Evolutionary conservation across 2,797 vertebrate genomes (phyloP), one percentile per base, ranked within the genome.

Genomic region (Austrolebias charrua): DNA sequence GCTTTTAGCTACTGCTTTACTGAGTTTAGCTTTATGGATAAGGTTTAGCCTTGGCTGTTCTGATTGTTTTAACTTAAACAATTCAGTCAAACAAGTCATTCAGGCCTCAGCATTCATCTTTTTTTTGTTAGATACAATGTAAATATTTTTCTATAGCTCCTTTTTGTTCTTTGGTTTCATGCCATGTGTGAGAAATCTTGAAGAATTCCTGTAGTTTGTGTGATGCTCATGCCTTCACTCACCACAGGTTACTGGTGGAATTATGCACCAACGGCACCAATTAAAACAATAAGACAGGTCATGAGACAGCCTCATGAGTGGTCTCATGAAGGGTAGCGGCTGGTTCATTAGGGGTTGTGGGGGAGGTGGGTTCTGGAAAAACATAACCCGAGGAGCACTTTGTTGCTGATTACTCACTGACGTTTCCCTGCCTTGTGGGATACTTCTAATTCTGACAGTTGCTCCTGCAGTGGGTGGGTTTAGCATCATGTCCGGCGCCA

Each of bases 381-480:
- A 78, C 75, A 71, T 71, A 64, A 83, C 88, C 83, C 57, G 40
- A 70, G 80, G 86, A 84, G 64, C 67, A 69, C 65, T 85, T 85
- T 86, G 76, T 78, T 49, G 66, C 87, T 83, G 85, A 89, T 92
- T 89, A 81, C 75, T 88, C 87, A 86, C 82, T 92, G 83, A 86
- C 79, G 58, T 88, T 86, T 83, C 31, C 69, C 61, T 76, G 80
- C 86, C 83, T 86, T 69, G 79, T 86, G 82, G 83, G 80, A 67
- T 43, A 40, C 67, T 83, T 83, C 82, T 89, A 87, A 88, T 88
- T 82, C 79, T 81, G 86, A 86, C 85, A 81, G 79, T 80, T 44
- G 71, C 75, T 84, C 73, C 80, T 61, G 51, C 75, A 55, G 78
- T 72, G 83, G 80, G 70, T 74, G 73, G 59, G 67, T 81, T 82